A percentile compares a stretch with the other conserved stretches of the same genome.
These are phyloP conservation scores for Montifringilla adamsi DNA, from an alignment of 2,113 vertebrate genomes.

Conservation along the genomic window DNA sequence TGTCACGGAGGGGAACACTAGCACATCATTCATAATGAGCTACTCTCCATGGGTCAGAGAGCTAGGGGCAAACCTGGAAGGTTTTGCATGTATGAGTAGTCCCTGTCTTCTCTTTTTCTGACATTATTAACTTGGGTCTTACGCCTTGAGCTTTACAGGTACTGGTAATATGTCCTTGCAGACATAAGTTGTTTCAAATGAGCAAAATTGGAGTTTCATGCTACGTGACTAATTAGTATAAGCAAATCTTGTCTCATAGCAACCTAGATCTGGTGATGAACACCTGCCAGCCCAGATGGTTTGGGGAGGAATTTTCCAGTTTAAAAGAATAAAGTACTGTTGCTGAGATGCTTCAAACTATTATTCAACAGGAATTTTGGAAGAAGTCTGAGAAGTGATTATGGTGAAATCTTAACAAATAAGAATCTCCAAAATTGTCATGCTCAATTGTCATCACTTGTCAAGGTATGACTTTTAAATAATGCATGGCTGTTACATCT, in stretches of 20 bases:
- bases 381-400: conserved; percentile 38
- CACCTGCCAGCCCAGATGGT: conserved; percentile 77
- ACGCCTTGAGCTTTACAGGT: conserved; percentile 20
- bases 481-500: not conserved
- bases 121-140: conserved; percentile 14
- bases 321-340: conserved; percentile 62
- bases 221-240: conserved; percentile 68
- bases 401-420: conserved; percentile 47
- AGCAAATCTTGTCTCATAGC: conserved; percentile 69
- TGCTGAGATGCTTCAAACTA: conserved; percentile 33
- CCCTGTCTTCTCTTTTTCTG: not conserved
- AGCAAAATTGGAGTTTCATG: conserved; percentile 49
- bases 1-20: not conserved
- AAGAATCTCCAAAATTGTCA: conserved; percentile 19
- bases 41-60: not conserved
- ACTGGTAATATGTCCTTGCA: not conserved
- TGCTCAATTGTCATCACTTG: not conserved
- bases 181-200: conserved; percentile 56
- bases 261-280: conserved; percentile 73
- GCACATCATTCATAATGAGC: not conserved
- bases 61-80: not conserved
- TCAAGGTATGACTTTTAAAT: conserved; percentile 8
- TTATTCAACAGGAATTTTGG: conserved; percentile 46
- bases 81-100: not conserved
- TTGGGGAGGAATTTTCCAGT: conserved; percentile 62